phyloP scores from a whole-genome alignment of 2,113 vertebrate species.

The Rhinoderma darwinii region DNA sequence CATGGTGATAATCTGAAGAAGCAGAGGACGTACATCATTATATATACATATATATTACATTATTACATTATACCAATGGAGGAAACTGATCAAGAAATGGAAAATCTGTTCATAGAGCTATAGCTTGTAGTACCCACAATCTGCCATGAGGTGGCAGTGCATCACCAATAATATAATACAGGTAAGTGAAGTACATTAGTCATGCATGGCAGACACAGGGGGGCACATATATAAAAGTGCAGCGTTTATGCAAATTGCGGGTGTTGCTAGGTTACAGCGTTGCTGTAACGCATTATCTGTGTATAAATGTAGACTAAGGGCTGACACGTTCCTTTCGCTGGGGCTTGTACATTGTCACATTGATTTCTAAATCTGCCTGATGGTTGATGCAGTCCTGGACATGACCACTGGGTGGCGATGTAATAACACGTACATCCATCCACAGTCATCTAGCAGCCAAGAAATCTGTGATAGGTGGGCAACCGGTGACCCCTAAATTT shows the following conservation, averaged over 20 bases:
- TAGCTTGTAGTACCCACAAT: background rate
- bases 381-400: background rate
- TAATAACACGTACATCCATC: too few relatives aligned
- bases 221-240: too few relatives aligned
- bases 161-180: background rate
- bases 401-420: background rate
- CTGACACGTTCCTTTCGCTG: background rate
- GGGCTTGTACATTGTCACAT: background rate
- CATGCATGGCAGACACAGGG: background rate
- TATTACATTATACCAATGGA: too few relatives aligned
- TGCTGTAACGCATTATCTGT: background rate
- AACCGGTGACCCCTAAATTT: too few relatives aligned
- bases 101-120: background rate
- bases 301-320: too few relatives aligned
- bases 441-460: too few relatives aligned
- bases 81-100: background rate
- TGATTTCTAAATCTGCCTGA: too few relatives aligned
- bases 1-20: slow-evolving; percentile 86
- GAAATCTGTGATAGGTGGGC: too few relatives aligned
- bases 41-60: background rate
- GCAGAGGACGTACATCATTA: background rate
- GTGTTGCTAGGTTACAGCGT: background rate
- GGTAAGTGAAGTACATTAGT: background rate
- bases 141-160: background rate
- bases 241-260: background rate